phyloP scores from a whole-genome alignment of 2,797 vertebrate species.

The Oreonectes daqikongensis region DNA sequence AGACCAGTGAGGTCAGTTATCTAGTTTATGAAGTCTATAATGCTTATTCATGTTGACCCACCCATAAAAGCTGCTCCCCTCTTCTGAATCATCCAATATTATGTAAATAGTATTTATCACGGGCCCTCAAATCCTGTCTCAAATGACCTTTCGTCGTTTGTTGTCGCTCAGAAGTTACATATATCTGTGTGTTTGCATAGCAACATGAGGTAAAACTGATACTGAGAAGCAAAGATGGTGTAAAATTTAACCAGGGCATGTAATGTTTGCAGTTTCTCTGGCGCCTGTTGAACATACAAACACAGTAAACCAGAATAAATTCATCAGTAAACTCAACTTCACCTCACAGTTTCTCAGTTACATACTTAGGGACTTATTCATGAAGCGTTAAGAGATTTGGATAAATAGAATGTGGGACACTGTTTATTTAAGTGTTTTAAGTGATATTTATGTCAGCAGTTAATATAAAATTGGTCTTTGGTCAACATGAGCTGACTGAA shows the following conservation, averaged over 20 bases:
- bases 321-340: conserved; percentile 37
- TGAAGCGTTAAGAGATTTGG: not conserved
- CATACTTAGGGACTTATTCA: conserved; percentile 42
- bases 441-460: conserved; percentile 24
- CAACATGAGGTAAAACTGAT: not conserved
- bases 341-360: conserved; percentile 36
- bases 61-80: not conserved
- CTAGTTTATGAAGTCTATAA: conserved; percentile 12
- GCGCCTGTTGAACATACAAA: not conserved
- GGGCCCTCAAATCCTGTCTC: not conserved
- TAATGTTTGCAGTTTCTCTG: conserved; percentile 21
- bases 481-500: conserved; percentile 11
- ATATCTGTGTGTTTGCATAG: not conserved
- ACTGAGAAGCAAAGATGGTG: conserved; percentile 10
- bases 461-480: conserved; percentile 3
- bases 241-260: conserved; percentile 1
- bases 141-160: not conserved
- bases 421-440: not conserved
- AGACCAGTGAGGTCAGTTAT: conserved; percentile 3
- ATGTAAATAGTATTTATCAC: not conserved
- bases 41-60: not conserved
- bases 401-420: conserved; percentile 11
- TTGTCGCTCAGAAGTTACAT: not conserved
- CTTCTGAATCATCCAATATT: not conserved
- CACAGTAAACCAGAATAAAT: conserved; percentile 19